These are phyloP conservation scores for Benthosema pterotum DNA, from an alignment of 2,797 vertebrate species.

Conservation along the genomic window DNA sequence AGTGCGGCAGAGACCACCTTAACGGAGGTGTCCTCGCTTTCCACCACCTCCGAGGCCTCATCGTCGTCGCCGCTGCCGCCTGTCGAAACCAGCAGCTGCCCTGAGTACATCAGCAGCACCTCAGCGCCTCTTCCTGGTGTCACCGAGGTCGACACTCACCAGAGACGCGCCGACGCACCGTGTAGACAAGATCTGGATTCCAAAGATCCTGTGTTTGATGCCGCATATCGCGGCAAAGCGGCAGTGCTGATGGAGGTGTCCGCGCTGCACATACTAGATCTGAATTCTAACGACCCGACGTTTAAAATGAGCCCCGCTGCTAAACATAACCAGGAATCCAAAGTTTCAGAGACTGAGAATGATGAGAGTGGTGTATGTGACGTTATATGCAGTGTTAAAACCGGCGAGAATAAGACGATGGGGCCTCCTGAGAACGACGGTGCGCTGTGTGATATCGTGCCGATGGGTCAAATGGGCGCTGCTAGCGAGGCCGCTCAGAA, in stretches of 20 bases:
- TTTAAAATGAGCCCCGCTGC: not conserved
- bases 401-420: not conserved
- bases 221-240: no score
- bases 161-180: not conserved
- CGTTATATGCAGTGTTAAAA: not conserved
- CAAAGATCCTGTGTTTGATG: not conserved
- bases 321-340: not conserved
- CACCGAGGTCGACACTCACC: not conserved
- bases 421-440: not conserved
- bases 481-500: no score
- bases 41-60: constrained; percentile 14
- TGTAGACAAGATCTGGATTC: constrained; percentile 28
- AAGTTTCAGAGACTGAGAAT: not conserved
- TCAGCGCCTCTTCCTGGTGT: not conserved
- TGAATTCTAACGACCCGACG: constrained; percentile 6
- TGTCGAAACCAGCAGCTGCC: not conserved
- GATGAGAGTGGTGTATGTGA: not conserved
- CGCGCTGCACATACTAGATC: no score
- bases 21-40: constrained; percentile 27
- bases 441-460: not conserved
- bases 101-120: not conserved
- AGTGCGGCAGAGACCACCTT: constrained; percentile 12
- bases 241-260: no score
- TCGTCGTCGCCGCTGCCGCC: no score
- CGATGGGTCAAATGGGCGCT: not conserved